These are phyloP conservation scores for Actenoides lindsayi DNA, from an alignment of 2,113 vertebrate genomes.

Conservation along the genomic window DNA sequence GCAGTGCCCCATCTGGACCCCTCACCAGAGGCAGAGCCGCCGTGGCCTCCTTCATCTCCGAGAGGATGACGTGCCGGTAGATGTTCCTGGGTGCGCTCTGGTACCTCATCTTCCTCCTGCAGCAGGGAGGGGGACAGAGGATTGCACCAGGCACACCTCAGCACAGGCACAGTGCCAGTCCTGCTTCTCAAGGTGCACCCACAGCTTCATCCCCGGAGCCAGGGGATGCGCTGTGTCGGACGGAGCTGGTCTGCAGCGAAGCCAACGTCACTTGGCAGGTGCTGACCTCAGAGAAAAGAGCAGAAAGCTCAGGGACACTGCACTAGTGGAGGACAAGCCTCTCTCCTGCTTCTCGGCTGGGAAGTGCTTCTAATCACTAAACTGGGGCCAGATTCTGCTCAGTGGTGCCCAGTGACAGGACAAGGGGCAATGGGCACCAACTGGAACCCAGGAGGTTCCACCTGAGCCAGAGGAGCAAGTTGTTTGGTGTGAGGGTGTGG, in stretches of 20 bases:
- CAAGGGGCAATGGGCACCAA: neutral
- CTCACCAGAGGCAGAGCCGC: conserved; percentile 91
- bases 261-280: neutral
- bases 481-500: neutral
- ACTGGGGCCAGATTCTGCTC: neutral
- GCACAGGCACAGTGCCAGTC: neutral
- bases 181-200: neutral
- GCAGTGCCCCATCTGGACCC: neutral
- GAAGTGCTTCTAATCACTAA: neutral
- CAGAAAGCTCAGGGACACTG: neutral
- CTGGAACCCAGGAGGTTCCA: neutral
- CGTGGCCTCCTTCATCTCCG: conserved; percentile 93
- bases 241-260: accelerated
- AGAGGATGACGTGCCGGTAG: conserved; percentile 93
- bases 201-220: neutral
- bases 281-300: neutral
- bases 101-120: conserved; percentile 90
- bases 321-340: neutral
- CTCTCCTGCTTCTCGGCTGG: neutral
- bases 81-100: conserved; percentile 93
- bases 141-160: neutral
- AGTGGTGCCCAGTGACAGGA: neutral
- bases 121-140: neutral
- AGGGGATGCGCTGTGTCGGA: accelerated
- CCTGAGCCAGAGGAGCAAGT: neutral